Percentiles rank a stretch among this genome's conserved stretches.
Conservation (phyloP, 2,113 vertebrate species). For the Boulengerochromis microlepis region DNA sequence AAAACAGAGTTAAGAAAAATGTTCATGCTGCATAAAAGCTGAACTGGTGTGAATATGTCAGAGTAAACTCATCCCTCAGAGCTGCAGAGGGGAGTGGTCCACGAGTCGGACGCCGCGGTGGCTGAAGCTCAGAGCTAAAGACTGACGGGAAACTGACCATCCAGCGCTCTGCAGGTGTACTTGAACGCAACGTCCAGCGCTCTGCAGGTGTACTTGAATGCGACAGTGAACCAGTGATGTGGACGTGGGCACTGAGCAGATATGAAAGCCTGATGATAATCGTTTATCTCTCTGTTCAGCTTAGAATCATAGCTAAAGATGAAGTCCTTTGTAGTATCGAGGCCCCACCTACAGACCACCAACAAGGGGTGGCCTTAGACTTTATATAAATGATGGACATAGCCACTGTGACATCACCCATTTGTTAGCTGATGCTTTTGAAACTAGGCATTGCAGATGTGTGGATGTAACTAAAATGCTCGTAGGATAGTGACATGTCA, state of each 20-base stretch:
- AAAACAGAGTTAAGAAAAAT: neutral
- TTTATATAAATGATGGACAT: neutral
- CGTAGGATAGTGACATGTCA: neutral
- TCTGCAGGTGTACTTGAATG: neutral
- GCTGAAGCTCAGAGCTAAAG: neutral
- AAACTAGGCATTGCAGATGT: neutral
- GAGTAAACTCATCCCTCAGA: neutral
- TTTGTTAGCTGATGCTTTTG: neutral
- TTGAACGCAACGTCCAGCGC: neutral
- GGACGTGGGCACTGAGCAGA: neutral
- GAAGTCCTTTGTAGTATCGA: neutral
- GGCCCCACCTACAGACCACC: neutral
- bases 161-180: neutral
- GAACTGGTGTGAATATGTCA: neutral
- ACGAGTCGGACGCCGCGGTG: fast-evolving
- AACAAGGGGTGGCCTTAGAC: neutral
- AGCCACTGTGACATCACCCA: neutral
- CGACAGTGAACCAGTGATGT: neutral
- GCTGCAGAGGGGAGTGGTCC: neutral
- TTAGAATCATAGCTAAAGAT: neutral
- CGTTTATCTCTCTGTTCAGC: neutral
- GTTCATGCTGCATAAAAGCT: neutral
- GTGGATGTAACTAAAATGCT: neutral
- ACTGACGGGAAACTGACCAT: neutral
- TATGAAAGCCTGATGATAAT: neutral